Evolutionary conservation across 2,113 vertebrate species (phyloP), one percentile per base, ranked within the genome.

Genomic region (Prietella phreatophila): DNA sequence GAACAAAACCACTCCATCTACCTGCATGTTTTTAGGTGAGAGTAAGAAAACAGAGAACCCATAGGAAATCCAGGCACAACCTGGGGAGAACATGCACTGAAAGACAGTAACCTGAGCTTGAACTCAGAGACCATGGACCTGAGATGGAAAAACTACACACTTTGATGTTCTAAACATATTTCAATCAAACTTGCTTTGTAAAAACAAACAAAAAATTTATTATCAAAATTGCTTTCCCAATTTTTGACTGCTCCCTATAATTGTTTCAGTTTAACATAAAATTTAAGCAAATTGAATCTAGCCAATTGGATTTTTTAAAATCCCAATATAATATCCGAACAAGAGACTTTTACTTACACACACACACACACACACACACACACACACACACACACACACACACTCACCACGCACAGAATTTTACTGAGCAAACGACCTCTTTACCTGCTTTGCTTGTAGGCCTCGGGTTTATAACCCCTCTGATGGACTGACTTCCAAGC

Each of bases 371-470:
- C 42, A 47, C 42, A 7, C 42, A 47, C 42, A 6, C 42, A 47
- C 42, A 8, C 42, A 8, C 5, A 67, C 39, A 4, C 39, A 42
- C 39, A 42, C 39, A 36, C 36, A 36, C 36, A 36, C 36, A 36
- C 1, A n/a, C n/a, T n/a, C 36, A 36, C 39, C 2, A 42, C 39
- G 4, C 39, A 47, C 4, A 67, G 61, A 56, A 14, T 71, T 27
- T 13, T 79, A 25, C 42, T 50, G 42, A 58, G 25, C 17, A 53
- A 53, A 87, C 9, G 30, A 83, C 50, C 67, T 86, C 56, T 14
- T 92, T 94, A 96, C 95, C 95, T 95, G 93, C 90, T 95, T 89
- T 95, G 94, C 89, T 92, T 95, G 90, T 93, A 94, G 90, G 92
- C 92, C 89, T 95, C 94, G 89, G 94, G 93, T 85, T 90, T 94